Conservation (phyloP, 1,140 invertebrate species). For the Pseudachorutes palmiensis region DNA sequence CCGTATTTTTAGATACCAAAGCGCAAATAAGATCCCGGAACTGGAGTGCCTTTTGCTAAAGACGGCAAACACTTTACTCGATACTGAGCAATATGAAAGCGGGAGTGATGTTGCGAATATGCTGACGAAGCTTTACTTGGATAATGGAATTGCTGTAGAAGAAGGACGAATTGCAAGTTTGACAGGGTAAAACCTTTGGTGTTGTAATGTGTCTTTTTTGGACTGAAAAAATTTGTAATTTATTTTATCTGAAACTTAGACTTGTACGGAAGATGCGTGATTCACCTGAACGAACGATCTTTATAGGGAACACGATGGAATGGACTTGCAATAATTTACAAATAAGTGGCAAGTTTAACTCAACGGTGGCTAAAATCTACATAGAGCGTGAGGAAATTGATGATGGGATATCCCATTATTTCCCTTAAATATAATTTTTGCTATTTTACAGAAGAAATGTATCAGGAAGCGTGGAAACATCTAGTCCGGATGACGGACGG, state of each 20-base stretch:
- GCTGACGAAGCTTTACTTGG: slow-evolving; percentile 1
- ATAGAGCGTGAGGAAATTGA: background rate
- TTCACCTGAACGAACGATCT: background rate
- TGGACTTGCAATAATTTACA: background rate
- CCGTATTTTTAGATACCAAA: background rate
- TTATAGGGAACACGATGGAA: background rate
- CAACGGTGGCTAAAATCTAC: background rate
- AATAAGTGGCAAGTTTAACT: background rate
- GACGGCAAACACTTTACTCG: background rate
- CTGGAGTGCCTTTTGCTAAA: background rate
- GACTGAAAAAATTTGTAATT: background rate
- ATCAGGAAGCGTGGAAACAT: slow-evolving; percentile 5
- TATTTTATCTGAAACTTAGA: background rate
- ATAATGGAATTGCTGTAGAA: background rate
- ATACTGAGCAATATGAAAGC: slow-evolving; percentile 7
- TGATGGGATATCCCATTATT: background rate
- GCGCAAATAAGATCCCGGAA: background rate
- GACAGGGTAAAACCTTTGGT: no score
- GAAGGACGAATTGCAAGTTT: background rate
- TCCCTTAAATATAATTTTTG: no score
- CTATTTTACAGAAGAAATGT: background rate
- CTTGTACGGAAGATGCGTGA: background rate
- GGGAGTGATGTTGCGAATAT: slow-evolving; percentile 1
- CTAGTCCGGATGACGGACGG: background rate
- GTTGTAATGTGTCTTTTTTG: no score